Conservation (phyloP, 1,140 invertebrate species). For the Lordiphosa mommai region DNA sequence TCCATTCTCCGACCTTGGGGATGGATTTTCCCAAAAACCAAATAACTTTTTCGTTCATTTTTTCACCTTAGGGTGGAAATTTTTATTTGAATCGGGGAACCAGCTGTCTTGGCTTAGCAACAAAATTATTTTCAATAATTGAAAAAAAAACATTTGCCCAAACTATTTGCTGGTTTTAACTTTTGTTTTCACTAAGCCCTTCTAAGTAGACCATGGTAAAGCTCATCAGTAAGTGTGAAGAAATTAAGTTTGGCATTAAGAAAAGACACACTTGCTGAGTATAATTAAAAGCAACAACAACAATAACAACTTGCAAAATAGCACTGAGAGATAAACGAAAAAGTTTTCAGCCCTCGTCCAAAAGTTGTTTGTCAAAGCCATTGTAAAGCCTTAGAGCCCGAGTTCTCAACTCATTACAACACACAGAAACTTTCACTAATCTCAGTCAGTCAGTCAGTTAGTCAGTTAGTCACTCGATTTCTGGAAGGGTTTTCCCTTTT, state of each 20-base stretch:
- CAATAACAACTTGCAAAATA: constrained; percentile 3
- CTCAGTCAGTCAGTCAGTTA: constrained; percentile 2
- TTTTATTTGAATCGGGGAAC: too few species aligned
- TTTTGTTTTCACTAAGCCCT: too few species aligned
- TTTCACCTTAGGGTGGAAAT: too few species aligned
- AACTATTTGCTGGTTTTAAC: too few species aligned
- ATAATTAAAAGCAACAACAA: constrained; percentile 3
- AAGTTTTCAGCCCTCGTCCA: constrained; percentile 4
- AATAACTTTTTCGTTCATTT: too few species aligned
- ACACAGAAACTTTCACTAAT: constrained; percentile 8
- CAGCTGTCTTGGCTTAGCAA: too few species aligned
- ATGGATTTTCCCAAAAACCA: too few species aligned
- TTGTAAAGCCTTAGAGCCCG: neutral
- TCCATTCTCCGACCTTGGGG: too few species aligned
- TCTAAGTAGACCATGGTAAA: too few species aligned
- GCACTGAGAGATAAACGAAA: constrained; percentile 4
- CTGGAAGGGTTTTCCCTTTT: neutral
- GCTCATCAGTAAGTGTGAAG: too few species aligned
- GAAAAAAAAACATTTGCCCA: too few species aligned
- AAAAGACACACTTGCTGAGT: neutral
- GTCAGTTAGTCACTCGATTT: constrained; percentile 2
- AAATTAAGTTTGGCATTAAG: neutral
- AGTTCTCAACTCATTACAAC: constrained; percentile 3
- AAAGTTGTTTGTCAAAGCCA: constrained; percentile 3
- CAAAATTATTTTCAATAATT: too few species aligned